These are phyloP conservation scores for Prinia subflava DNA, from an alignment of 2,113 vertebrate species.

Conservation along the genomic window DNA sequence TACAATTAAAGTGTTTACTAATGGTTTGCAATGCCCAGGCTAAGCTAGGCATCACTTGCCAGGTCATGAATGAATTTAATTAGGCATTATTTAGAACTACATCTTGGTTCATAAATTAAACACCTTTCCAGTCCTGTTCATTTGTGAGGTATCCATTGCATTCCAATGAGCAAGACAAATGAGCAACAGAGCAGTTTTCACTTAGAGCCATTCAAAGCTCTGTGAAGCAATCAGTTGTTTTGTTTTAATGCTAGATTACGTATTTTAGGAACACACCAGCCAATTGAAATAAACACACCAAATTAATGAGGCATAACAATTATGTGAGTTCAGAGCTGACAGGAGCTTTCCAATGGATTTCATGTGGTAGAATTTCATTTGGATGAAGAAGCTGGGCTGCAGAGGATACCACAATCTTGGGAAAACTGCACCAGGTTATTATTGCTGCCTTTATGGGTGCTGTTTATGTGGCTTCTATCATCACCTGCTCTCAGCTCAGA, in stretches of 20 bases:
- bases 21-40: background rate
- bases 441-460: background rate
- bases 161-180: slow-evolving; percentile 4
- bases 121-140: slow-evolving; percentile 8
- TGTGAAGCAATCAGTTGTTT: background rate
- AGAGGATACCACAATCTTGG: background rate
- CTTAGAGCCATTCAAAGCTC: background rate
- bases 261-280: background rate
- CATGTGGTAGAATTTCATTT: background rate
- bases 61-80: slow-evolving; percentile 25
- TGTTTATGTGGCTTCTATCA: background rate
- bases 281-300: background rate
- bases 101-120: slow-evolving; percentile 35
- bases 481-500: background rate
- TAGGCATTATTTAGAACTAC: slow-evolving; percentile 9
- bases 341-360: background rate
- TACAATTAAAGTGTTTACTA: slow-evolving; percentile 27
- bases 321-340: background rate
- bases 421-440: background rate
- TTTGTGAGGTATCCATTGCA: background rate
- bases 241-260: background rate
- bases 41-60: background rate
- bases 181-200: background rate
- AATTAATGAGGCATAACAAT: background rate
- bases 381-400: background rate